Conservation (phyloP, 2,113 vertebrate genomes). For the Urocolius indicus region DNA sequence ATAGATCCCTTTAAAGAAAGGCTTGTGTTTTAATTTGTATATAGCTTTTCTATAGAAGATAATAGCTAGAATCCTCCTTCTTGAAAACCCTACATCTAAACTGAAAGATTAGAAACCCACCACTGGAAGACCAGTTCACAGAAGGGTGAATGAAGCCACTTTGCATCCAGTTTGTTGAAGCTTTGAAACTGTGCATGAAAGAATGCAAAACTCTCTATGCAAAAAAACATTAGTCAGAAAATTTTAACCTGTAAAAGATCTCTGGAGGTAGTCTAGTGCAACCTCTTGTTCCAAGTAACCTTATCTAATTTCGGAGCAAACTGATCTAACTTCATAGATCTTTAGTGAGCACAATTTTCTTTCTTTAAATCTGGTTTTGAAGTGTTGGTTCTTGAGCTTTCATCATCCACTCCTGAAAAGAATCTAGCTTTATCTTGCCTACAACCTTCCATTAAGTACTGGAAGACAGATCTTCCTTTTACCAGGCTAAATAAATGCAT, state of each 20-base stretch:
- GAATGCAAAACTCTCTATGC: neutral
- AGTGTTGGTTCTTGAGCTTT: neutral
- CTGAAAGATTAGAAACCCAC: neutral
- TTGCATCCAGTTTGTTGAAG: neutral
- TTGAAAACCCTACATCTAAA: neutral
- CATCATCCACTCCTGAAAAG: neutral
- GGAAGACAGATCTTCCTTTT: neutral
- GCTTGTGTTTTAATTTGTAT: neutral
- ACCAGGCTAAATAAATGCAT: neutral
- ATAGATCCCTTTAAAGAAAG: neutral
- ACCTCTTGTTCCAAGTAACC: neutral
- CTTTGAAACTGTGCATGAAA: neutral
- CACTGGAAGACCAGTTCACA: neutral
- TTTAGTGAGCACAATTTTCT: neutral
- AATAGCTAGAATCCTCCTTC: neutral
- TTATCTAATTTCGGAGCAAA: neutral
- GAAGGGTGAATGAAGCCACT: neutral
- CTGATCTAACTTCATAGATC: neutral
- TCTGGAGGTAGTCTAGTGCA: neutral
- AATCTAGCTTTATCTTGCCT: neutral
- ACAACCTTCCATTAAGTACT: neutral
- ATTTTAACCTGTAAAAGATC: neutral
- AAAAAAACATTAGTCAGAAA: neutral
- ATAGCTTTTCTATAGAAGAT: neutral
- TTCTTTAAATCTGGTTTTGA: neutral